Conservation (phyloP, 2,888 invertebrate genomes). For the Celastrina argiolus region DNA sequence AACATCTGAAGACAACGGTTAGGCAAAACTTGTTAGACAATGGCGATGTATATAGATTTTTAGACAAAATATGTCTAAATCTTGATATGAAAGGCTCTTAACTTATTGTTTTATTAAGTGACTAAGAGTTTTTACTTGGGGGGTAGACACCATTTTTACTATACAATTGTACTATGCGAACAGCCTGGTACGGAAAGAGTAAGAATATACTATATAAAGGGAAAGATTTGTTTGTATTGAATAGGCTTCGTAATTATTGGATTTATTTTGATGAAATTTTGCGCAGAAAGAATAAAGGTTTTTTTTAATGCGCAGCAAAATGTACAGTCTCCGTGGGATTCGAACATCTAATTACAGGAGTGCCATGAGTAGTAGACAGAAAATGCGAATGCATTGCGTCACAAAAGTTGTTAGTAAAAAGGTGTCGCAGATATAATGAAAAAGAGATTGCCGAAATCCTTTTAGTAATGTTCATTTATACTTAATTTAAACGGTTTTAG, state of each 20-base stretch:
- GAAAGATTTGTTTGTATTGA: too few relatives aligned
- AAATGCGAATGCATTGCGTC: neutral
- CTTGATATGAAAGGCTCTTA: neutral
- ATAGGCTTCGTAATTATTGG: too few relatives aligned
- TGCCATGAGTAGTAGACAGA: neutral
- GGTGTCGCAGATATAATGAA: neutral
- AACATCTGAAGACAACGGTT: too few relatives aligned
- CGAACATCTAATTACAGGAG: too few relatives aligned
- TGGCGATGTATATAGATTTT: too few relatives aligned
- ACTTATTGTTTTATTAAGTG: conserved; percentile 7
- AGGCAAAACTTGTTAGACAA: too few relatives aligned
- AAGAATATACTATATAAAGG: neutral
- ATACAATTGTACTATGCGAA: neutral
- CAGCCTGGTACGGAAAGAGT: neutral
- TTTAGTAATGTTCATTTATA: conserved; percentile 1
- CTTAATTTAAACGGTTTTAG: neutral
- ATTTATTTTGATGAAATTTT: too few relatives aligned
- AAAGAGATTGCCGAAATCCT: neutral
- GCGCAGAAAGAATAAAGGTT: too few relatives aligned
- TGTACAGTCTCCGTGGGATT: too few relatives aligned
- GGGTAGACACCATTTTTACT: neutral
- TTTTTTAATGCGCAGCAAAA: too few relatives aligned
- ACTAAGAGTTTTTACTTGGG: neutral
- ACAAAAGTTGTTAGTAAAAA: too few relatives aligned
- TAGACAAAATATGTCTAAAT: too few relatives aligned